A percentile compares a stretch with the other conserved stretches of the same genome.
phyloP scores from a whole-genome alignment of 2,797 vertebrate species.

The Paguma larvata region DNA sequence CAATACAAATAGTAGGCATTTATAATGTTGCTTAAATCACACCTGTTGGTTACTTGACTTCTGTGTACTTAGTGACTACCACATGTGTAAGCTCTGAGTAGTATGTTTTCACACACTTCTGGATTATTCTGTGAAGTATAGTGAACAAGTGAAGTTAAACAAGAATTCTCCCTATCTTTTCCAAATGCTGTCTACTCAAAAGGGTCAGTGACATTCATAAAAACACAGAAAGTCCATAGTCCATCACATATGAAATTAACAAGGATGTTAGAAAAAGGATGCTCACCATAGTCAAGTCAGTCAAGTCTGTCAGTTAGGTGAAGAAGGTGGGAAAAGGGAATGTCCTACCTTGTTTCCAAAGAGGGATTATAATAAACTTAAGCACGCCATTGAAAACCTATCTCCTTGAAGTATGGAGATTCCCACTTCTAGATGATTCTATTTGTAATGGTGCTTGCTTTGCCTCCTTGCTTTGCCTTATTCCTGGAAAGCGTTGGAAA shows the following conservation, averaged over 20 bases:
- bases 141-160: not conserved
- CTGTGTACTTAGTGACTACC: not conserved
- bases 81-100: not conserved
- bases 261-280: not conserved
- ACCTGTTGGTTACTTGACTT: not conserved
- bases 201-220: not conserved
- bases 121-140: not conserved
- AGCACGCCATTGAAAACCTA: not conserved
- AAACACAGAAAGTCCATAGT: not conserved
- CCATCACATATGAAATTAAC: not conserved
- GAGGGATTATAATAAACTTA: not conserved
- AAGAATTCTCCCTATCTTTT: not conserved
- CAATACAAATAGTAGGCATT: not conserved
- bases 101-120: not conserved
- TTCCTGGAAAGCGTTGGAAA: constrained; percentile 9
- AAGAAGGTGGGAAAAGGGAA: not conserved
- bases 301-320: not conserved
- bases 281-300: not conserved
- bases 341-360: not conserved
- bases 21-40: constrained; percentile 13
- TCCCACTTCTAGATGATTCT: not conserved
- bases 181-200: not conserved
- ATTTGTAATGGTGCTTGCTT: not conserved
- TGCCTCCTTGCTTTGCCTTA: not conserved
- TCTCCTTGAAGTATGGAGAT: not conserved